Evolutionary conservation across 2,888 invertebrate species (phyloP).

Genomic region (Ptilodon capucinus): DNA sequence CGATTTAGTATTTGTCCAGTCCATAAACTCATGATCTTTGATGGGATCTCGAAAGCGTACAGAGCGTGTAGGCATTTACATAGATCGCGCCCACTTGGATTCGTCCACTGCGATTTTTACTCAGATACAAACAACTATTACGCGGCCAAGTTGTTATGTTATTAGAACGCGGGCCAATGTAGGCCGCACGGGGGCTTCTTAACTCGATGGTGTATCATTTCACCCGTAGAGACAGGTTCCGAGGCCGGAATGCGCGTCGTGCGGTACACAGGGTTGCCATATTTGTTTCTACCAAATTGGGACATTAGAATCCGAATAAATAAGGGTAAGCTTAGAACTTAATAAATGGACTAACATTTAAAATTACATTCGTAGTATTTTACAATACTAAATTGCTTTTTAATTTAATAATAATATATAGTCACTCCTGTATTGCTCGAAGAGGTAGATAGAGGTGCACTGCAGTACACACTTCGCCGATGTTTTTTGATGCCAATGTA

Average conservation of each 20-base stretch:
- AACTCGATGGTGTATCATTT: slow-evolving; percentile 60
- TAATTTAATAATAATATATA: no score
- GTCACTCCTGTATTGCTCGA: no score
- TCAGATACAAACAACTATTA: slow-evolving; percentile 65
- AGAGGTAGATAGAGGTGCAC: no score
- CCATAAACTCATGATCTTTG: slow-evolving; percentile 55
- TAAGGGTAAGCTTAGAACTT: no score
- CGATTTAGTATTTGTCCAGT: slow-evolving; percentile 35
- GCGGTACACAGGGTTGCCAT: slow-evolving; percentile 7
- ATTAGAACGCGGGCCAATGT: slow-evolving; percentile 54
- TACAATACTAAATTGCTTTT: no score
- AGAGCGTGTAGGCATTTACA: slow-evolving; percentile 75
- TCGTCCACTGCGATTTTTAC: slow-evolving; percentile 64
- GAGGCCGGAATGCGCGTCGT: slow-evolving; percentile 37
- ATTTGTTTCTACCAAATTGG: not conserved
- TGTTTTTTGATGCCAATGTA: no score
- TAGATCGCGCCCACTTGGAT: slow-evolving; percentile 68
- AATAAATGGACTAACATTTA: no score
- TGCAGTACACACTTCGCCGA: no score
- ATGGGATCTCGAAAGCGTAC: slow-evolving; percentile 71
- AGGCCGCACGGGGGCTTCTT: slow-evolving; percentile 47
- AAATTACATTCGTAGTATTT: no score
- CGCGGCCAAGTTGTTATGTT: slow-evolving; percentile 64
- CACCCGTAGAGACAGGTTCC: slow-evolving; percentile 61
- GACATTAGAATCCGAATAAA: not conserved